A percentile compares a stretch with the other conserved stretches of the same genome.
Conservation (phyloP, 1,140 invertebrate genomes). For the Nymphalis io region DNA sequence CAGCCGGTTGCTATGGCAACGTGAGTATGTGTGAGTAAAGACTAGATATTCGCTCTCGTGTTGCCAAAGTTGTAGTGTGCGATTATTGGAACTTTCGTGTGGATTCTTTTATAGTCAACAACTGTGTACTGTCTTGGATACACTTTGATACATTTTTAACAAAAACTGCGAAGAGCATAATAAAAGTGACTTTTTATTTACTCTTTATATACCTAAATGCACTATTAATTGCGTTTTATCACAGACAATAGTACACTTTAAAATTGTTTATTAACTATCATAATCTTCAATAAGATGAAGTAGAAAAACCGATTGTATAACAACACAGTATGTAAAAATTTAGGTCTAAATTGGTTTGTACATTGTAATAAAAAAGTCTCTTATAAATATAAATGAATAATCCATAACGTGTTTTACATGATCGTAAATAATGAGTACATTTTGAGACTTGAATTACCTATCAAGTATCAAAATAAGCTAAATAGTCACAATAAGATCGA, state of each 20-base stretch:
- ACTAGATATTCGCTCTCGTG: conserved; percentile 49
- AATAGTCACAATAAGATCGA: conserved; percentile 45
- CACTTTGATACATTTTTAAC: conserved; percentile 21
- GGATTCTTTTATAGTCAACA: conserved; percentile 64
- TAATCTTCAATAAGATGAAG: too few species aligned
- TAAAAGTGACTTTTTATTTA: too few species aligned
- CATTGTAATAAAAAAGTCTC: neutral
- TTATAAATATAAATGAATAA: neutral
- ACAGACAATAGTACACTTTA: too few species aligned
- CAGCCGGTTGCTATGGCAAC: conserved; percentile 53
- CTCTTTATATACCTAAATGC: too few species aligned
- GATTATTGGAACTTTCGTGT: conserved; percentile 60
- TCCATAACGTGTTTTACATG: too few species aligned
- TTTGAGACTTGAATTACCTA: neutral
- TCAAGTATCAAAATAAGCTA: conserved; percentile 52
- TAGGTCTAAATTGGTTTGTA: too few species aligned
- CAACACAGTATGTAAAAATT: too few species aligned
- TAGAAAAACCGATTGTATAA: too few species aligned
- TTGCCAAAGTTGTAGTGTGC: conserved; percentile 51
- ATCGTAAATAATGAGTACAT: neutral
- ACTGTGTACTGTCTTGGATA: conserved; percentile 41
- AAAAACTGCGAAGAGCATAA: neutral
- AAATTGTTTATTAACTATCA: too few species aligned
- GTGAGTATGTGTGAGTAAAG: conserved; percentile 50
- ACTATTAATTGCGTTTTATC: too few species aligned